Evolutionary conservation across 1,140 invertebrate species (phyloP).

Genomic region (Eumaeus atala): DNA sequence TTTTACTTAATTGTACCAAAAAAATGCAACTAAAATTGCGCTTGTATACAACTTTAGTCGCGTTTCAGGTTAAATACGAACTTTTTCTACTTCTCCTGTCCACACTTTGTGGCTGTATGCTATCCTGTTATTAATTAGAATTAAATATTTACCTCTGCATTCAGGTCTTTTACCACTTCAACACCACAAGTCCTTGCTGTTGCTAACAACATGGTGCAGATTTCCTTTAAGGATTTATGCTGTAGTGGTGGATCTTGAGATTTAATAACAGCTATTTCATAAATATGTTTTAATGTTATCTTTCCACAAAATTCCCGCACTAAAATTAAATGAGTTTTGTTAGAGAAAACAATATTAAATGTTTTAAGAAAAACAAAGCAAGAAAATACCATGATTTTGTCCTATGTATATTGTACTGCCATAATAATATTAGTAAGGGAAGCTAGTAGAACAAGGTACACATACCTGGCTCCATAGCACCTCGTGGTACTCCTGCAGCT

Average conservation of each 20-base stretch:
- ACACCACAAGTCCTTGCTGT: slow-evolving; percentile 88
- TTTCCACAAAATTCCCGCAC: slow-evolving; percentile 89
- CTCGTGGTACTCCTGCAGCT: slow-evolving; percentile 93
- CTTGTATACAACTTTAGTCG: too few species aligned
- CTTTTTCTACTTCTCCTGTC: too few species aligned
- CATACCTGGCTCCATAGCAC: slow-evolving; percentile 84
- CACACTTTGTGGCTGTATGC: too few species aligned
- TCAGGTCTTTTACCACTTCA: slow-evolving; percentile 87
- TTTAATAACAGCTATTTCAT: slow-evolving; percentile 98
- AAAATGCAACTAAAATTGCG: too few species aligned
- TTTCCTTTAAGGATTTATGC: slow-evolving; percentile 78
- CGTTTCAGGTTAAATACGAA: too few species aligned
- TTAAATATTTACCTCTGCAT: slow-evolving; percentile 75
- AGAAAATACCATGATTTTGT: too few species aligned
- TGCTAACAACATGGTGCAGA: slow-evolving; percentile 87
- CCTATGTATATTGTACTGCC: too few species aligned
- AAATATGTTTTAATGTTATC: slow-evolving; percentile 96
- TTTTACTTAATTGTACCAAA: too few species aligned
- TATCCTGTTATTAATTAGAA: too few species aligned
- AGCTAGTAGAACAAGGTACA: slow-evolving; percentile 13
- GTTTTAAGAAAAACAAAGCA: too few species aligned
- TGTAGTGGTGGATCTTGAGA: slow-evolving; percentile 83
- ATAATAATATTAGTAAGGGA: too few species aligned
- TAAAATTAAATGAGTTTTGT: slow-evolving; percentile 56
- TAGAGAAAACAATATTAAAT: too few species aligned